Conservation (phyloP, 2,797 vertebrate genomes). For the Crenichthys baileyi region DNA sequence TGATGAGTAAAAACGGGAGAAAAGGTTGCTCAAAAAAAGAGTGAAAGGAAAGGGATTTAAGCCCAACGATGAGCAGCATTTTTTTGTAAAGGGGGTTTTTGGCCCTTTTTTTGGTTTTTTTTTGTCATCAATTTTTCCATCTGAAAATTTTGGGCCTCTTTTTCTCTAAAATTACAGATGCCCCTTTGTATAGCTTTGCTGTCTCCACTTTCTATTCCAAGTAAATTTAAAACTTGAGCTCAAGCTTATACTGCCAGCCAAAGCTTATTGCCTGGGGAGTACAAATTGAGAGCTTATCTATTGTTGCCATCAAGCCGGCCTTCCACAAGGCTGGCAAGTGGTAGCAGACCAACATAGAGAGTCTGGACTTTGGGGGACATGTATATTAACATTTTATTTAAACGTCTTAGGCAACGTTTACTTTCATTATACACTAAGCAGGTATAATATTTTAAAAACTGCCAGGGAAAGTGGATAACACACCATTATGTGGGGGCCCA, state of each 20-base stretch:
- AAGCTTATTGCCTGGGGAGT: constrained; percentile 35
- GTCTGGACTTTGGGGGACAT: constrained; percentile 1
- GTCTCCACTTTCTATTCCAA: constrained; percentile 43
- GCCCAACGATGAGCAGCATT: constrained; percentile 22
- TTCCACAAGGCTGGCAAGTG: constrained; percentile 24
- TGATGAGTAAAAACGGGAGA: constrained; percentile 52
- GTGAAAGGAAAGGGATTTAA: constrained; percentile 38
- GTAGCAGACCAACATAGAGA: constrained; percentile 17
- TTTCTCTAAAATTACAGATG: constrained; percentile 62
- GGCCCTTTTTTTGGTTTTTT: constrained; percentile 56
- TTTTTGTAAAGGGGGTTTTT: constrained; percentile 50
- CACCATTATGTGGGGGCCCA: too few species aligned
- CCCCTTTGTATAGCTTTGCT: constrained; percentile 43
- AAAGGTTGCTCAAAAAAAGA: constrained; percentile 49
- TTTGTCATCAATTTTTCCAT: constrained; percentile 33
- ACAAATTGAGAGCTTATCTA: constrained; percentile 62
- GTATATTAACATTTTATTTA: neutral
- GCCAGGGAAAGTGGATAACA: too few species aligned
- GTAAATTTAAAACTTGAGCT: constrained; percentile 61
- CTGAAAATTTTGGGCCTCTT: constrained; percentile 42
- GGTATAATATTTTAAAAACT: too few species aligned
- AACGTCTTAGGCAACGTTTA: too few species aligned
- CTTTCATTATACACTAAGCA: too few species aligned
- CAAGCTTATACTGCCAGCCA: constrained; percentile 48
- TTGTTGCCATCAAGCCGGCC: constrained; percentile 47